Conservation (phyloP, 2,797 vertebrate genomes). For the Spheniscus humboldti region DNA sequence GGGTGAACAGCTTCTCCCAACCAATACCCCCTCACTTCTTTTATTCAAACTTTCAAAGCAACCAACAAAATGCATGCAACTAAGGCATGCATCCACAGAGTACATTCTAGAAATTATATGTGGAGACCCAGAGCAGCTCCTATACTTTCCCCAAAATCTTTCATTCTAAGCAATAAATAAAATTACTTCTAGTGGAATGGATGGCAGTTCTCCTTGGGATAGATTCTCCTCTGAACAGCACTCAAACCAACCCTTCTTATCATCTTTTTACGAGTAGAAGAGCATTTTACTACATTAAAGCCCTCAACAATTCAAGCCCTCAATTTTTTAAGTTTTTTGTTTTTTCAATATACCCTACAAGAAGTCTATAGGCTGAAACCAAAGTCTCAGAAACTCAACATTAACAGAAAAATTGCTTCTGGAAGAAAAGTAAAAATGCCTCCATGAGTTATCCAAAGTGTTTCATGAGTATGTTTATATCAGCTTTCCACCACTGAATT, state of each 20-base stretch:
- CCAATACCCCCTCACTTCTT: neutral
- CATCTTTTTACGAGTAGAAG: neutral
- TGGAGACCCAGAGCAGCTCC: neutral
- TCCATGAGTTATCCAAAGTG: neutral
- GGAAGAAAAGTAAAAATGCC: neutral
- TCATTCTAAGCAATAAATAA: neutral
- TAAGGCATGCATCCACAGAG: neutral
- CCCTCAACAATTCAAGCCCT: neutral
- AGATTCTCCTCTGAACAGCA: neutral
- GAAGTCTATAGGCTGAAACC: neutral
- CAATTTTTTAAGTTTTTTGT: neutral
- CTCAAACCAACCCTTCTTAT: neutral
- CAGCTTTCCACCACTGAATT: neutral
- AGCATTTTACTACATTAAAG: neutral
- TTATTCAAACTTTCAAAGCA: neutral
- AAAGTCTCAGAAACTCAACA: neutral
- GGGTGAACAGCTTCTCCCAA: neutral
- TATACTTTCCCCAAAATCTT: neutral
- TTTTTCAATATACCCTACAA: neutral
- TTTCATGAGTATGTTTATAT: neutral
- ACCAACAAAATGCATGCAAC: neutral
- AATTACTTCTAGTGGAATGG: neutral
- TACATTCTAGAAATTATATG: neutral
- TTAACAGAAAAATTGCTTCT: neutral
- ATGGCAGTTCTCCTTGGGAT: neutral